Conservation (phyloP, 2,888 invertebrate species). For the Ophonus ardosiacus region DNA sequence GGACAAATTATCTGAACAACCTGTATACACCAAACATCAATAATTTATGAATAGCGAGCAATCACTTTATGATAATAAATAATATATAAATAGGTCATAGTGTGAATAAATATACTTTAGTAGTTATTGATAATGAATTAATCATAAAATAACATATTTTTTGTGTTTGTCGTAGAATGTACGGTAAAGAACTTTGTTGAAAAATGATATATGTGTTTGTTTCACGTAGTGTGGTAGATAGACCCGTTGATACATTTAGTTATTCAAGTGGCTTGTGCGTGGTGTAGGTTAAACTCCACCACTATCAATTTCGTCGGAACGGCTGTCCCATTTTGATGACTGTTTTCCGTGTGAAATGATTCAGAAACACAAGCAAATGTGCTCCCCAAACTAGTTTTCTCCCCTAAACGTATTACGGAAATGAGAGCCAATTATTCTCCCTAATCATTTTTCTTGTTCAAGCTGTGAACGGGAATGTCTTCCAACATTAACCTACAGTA, state of each 20-base stretch:
- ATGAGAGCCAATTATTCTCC: constrained; percentile 47
- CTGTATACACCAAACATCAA: no score
- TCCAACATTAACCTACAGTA: constrained; percentile 8
- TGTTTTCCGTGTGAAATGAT: constrained; percentile 40
- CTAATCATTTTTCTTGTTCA: constrained; percentile 42
- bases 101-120: no score
- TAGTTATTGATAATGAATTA: neutral
- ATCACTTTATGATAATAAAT: no score
- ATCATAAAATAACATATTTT: neutral
- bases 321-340: constrained; percentile 14
- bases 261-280: neutral
- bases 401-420: constrained; percentile 42
- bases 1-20: no score
- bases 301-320: constrained; percentile 22
- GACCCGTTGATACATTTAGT: neutral
- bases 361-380: constrained; percentile 42
- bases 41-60: no score
- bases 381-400: constrained; percentile 36
- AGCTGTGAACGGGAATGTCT: constrained; percentile 36
- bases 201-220: neutral
- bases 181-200: neutral
- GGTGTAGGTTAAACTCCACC: neutral
- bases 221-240: neutral
- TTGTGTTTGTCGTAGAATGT: no score
- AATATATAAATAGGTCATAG: no score